Base-by-base conservation (phyloP, 1,140 invertebrate genomes). In the Listronotus oregonensis region DNA sequence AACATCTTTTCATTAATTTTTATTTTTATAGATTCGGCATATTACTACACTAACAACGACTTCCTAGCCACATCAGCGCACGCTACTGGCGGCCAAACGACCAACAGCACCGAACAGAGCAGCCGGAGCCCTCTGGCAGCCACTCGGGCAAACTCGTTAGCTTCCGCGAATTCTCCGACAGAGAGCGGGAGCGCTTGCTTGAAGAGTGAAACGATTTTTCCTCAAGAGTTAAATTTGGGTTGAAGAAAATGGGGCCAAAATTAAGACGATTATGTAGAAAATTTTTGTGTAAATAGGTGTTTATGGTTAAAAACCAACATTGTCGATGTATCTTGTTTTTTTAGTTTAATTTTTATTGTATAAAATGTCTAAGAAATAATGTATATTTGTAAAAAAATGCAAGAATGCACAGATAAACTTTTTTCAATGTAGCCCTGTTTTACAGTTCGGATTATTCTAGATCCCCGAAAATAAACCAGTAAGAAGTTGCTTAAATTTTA, bases 181-280 rank as follows among this genome's bases (percentile, higher is more conserved):
- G 88, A 87, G 62, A 89, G 87, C 76, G 88, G 87, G 64, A 89
- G 87, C 76, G 87, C 87, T 44, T 89, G 86, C 75, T 84, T 86
- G 9, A 88, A 88, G 75, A 82, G 84, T 14, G 86, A 87, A 72
- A 80, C 82, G 66, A 79, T 80, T 61, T 80, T 79, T 68, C 81
- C 79, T 62, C 82, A 82, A 68, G 82, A 84, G 65, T 74, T 84
- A 40, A 84, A 84, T 71, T 71, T 85, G 64, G 71, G 67, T 17
- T 75, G 51, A 66, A 61, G 50, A 7, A 40, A 52, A 32, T 50
- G 15, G 44, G 39, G 14, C 32, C 31, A 39, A 64, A 34, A 37
- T 43, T 17, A 17, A n/a, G 18, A 15, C 3, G 12, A 3, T 27
- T 3, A 21, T 34, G n/a, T 15, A 27, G 56, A 12, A 43, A 58